phyloP scores from a whole-genome alignment of 2,888 invertebrate genomes.

The Oscheius sp. region DNA sequence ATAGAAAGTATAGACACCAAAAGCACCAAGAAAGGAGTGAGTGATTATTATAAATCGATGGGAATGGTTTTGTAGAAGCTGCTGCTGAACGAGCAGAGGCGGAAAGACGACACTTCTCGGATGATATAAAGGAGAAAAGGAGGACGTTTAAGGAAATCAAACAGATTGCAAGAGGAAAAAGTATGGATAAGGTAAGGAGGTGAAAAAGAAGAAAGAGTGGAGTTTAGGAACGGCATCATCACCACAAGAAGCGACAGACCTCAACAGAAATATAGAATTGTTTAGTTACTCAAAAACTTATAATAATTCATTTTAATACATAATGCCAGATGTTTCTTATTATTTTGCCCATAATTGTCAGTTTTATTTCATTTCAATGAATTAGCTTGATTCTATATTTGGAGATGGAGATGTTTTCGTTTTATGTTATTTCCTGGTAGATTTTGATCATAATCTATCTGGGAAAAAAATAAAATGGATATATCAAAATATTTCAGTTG shows the following conservation, averaged over 20 bases:
- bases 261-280: constrained; percentile 7
- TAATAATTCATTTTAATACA: too few relatives aligned
- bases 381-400: too few relatives aligned
- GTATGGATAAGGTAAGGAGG: constrained; percentile 33
- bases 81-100: constrained; percentile 48
- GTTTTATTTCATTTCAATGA: too few relatives aligned
- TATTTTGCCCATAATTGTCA: too few relatives aligned
- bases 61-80: constrained; percentile 36
- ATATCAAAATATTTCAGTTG: too few relatives aligned
- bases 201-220: not conserved
- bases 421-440: too few relatives aligned
- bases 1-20: constrained; percentile 65
- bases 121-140: constrained; percentile 54
- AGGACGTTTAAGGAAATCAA: constrained; percentile 60
- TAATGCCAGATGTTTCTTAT: too few relatives aligned
- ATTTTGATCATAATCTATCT: too few relatives aligned
- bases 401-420: too few relatives aligned
- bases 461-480: too few relatives aligned
- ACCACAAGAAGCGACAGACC: not conserved
- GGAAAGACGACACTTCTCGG: constrained; percentile 38
- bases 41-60: not conserved
- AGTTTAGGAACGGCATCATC: not conserved
- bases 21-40: constrained; percentile 64
- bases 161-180: constrained; percentile 44
- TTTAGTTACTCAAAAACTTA: too few relatives aligned